Evolutionary conservation across 2,113 vertebrate species (phyloP), one percentile per base, ranked within the genome.

Genomic region (Casuarius casuarius): DNA sequence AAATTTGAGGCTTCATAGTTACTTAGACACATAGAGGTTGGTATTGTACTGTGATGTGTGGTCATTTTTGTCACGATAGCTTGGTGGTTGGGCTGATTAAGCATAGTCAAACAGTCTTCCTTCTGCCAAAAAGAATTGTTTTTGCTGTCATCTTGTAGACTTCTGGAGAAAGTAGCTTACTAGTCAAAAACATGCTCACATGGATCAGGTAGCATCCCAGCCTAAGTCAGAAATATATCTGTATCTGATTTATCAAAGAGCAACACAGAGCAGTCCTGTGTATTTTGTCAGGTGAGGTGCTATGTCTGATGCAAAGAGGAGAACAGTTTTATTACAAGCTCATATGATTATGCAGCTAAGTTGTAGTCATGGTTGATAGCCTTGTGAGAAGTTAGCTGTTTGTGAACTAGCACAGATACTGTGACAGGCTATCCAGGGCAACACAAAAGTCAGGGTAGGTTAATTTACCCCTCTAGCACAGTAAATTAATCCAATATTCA

Each of bases 171-270:
- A 75, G 1, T 31, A 82, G 22, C 3, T 62, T 58, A 29, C 10
- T 46, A 59, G 42, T 62, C 26, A 31, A 16, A 46, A 38, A 49
- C 38, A 33, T 1, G 4, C 15, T 71, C 2, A 1, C 3, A 0
- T 38, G 44, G 26, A 73, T 58, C 20, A 4, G 42, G 13, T 29
- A 71, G 23, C 65, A 13, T 72, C 71, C 16, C n/a, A 92, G 10
- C 12, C 25, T 81, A 4, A 38, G 12, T 52, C 44, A 67, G n/a
- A 81, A 72, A 49, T 65, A 38, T 5, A 5, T 25, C 29, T 75
- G 0, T 63, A 38, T 40, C 46, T 46, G 26, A 18, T 49, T 56
- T 44, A 7, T 65, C 44, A 52, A 21, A 25, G 29, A 66, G 38
- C 14, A 66, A 12, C 9, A 10, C 17, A 75, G 42, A 66, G 12